A percentile compares a stretch with the other conserved stretches of the same genome.
These are phyloP conservation scores for Drosophila longiperda DNA, from an alignment of 2,888 invertebrate genomes.

Conservation along the genomic window DNA sequence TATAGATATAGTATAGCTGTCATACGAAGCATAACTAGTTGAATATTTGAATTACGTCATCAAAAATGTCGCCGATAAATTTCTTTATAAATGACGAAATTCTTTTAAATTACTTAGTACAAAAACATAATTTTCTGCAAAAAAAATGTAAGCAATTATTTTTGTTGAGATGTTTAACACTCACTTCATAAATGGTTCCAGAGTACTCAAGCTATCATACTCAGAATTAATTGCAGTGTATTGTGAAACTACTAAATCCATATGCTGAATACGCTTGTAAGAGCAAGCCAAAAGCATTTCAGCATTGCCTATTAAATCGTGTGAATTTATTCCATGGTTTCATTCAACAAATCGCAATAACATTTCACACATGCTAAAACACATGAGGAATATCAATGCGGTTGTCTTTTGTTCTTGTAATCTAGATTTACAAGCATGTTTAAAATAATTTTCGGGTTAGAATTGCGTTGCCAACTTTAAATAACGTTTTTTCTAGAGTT, in stretches of 20 bases:
- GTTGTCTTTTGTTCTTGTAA: background rate
- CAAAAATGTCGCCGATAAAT: background rate
- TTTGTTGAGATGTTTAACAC: background rate
- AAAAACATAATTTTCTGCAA: background rate
- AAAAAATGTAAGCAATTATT: background rate
- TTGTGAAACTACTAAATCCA: constrained; percentile 13
- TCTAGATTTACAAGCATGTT: background rate
- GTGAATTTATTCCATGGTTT: background rate
- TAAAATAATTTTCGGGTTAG: background rate
- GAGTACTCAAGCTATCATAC: background rate
- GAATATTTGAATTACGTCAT: constrained; percentile 1
- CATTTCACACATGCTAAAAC: background rate
- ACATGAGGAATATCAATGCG: background rate
- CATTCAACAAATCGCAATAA: constrained; percentile 7
- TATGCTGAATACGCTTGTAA: constrained; percentile 26
- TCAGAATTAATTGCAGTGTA: background rate
- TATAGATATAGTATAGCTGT: background rate
- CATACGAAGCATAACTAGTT: background rate
- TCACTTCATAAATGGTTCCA: background rate
- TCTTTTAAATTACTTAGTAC: constrained; percentile 7
- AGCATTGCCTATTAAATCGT: constrained; percentile 13
- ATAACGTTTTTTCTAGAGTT: background rate
- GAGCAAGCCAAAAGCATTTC: constrained; percentile 12
- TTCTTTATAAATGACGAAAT: constrained; percentile 13
- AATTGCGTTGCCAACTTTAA: background rate